Conservation (phyloP, 2,113 vertebrate species). For the Agapornis roseicollis region DNA sequence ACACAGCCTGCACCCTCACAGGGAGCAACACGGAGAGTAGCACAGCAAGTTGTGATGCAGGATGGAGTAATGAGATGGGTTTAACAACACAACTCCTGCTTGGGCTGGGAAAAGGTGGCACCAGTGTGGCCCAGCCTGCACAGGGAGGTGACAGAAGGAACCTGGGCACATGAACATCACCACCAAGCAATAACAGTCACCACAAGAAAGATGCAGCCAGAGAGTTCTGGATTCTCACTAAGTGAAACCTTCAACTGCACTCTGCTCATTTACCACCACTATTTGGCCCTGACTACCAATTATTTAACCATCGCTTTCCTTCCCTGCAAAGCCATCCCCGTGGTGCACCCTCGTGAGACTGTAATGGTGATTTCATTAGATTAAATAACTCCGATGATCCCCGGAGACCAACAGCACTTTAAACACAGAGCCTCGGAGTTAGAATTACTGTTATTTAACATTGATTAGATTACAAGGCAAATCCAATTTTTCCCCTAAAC, state of each 20-base stretch:
- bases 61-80: background rate
- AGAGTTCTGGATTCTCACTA: background rate
- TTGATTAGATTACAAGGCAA: constrained; percentile 68
- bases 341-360: constrained; percentile 39
- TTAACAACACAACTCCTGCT: fast-evolving
- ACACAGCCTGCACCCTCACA: background rate
- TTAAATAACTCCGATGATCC: constrained; percentile 58
- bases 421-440: constrained; percentile 9
- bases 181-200: background rate
- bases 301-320: constrained; percentile 14
- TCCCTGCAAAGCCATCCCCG: background rate
- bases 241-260: background rate
- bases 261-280: background rate
- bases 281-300: background rate
- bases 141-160: background rate
- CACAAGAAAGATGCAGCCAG: background rate
- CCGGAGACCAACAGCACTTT: constrained; percentile 57
- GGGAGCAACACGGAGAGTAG: background rate
- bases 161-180: background rate
- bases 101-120: background rate
- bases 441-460: constrained; percentile 66
- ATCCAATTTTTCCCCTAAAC: constrained; percentile 52
- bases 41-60: background rate
- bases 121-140: background rate
- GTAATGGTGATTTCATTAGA: constrained; percentile 66